phyloP scores from a whole-genome alignment of 1,140 invertebrate species.

The Lepidurus arcticus region DNA sequence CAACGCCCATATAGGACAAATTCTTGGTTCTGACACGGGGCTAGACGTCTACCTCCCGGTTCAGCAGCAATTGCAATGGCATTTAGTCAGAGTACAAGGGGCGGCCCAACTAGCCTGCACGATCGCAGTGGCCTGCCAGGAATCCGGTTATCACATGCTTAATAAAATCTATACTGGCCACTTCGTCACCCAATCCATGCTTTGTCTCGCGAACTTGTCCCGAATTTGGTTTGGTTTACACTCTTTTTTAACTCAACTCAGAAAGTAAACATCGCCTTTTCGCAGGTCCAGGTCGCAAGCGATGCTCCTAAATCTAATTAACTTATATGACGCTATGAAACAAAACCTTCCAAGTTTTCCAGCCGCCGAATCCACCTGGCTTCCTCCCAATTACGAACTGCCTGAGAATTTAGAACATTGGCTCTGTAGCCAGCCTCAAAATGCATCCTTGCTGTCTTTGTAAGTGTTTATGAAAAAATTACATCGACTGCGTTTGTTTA shows the following conservation, averaged over 20 bases:
- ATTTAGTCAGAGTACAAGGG: not conserved
- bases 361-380: not conserved
- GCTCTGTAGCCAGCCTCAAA: not conserved
- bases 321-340: not conserved
- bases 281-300: not conserved
- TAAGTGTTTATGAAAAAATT: not conserved
- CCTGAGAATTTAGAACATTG: not conserved
- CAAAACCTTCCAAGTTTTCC: not conserved
- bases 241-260: not conserved
- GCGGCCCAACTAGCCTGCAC: not conserved
- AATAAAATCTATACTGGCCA: not conserved
- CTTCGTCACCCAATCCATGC: not conserved
- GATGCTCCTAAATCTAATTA: not conserved
- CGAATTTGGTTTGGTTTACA: not conserved
- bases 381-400: not conserved
- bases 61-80: not conserved
- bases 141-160: not conserved
- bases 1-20: not conserved
- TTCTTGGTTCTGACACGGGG: not conserved
- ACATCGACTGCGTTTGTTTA: no score
- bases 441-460: not conserved
- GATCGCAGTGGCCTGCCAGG: not conserved
- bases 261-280: not conserved
- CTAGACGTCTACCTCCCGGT: not conserved
- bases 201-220: not conserved